Evolutionary conservation across 2,113 vertebrate species (phyloP).

Genomic region (Balaenoptera acutorostrata): DNA sequence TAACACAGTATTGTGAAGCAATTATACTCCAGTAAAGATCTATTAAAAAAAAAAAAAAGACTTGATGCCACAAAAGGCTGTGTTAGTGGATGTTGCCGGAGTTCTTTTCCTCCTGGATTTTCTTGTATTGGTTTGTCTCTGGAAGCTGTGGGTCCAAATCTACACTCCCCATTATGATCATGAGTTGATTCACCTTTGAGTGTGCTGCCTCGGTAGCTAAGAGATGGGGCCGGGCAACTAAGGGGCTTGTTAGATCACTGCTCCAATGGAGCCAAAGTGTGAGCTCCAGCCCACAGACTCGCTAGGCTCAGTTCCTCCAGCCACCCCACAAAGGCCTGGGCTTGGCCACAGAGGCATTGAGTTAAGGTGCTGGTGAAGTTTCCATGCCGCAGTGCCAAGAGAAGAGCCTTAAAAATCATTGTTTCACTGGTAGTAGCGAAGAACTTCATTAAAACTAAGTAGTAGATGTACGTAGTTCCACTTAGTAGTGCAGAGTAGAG

Average conservation of each 20-base stretch:
- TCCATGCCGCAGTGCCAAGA: neutral
- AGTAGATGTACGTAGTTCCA: neutral
- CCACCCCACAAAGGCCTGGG: neutral
- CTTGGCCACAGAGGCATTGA: neutral
- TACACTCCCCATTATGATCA: neutral
- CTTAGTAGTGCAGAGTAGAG: neutral
- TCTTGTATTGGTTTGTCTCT: slow-evolving; percentile 5
- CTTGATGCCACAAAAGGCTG: neutral
- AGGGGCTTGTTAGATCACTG: neutral
- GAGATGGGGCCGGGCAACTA: accelerated
- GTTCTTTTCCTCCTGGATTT: slow-evolving; percentile 16
- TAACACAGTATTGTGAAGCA: too few species aligned
- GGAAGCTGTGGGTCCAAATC: neutral
- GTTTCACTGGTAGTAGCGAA: neutral
- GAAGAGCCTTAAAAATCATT: neutral
- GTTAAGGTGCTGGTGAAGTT: neutral
- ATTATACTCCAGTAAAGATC: too few species aligned
- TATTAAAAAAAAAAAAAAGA: neutral
- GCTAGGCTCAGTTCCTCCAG: neutral
- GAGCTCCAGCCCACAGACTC: neutral
- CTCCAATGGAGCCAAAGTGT: neutral
- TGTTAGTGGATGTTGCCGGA: neutral
- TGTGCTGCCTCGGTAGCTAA: neutral
- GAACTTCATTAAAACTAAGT: neutral
- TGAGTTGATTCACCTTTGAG: neutral